Conservation (phyloP, 2,888 invertebrate genomes). For the Trichogramma dendrolimi region DNA sequence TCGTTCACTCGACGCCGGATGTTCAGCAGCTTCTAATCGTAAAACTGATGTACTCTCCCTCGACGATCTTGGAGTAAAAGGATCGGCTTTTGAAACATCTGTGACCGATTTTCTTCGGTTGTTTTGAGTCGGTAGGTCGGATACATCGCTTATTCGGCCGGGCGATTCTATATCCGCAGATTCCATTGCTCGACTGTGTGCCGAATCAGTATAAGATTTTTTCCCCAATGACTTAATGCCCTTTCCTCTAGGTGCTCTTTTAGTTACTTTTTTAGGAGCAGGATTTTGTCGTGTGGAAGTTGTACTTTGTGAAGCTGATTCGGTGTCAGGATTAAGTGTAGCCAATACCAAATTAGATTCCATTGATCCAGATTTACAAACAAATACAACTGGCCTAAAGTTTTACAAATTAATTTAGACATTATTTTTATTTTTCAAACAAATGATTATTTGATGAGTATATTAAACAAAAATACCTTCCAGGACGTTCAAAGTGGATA, state of each 20-base stretch:
- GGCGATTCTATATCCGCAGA: conserved; percentile 11
- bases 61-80: not conserved
- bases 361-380: conserved; percentile 70
- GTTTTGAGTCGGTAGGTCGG: conserved; percentile 5
- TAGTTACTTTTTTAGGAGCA: conserved; percentile 20
- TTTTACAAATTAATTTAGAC: conserved; percentile 7
- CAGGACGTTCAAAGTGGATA: conserved; percentile 72
- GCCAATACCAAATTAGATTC: conserved; percentile 79
- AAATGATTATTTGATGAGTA: conserved; percentile 12
- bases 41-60: not conserved
- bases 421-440: not conserved
- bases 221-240: conserved; percentile 22
- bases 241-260: conserved; percentile 35
- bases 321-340: conserved; percentile 62
- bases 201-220: conserved; percentile 12
- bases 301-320: conserved; percentile 47
- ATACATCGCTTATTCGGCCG: conserved; percentile 19
- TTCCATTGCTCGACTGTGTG: conserved; percentile 8
- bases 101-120: conserved; percentile 1
- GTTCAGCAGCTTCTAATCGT: not conserved
- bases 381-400: conserved; percentile 68
- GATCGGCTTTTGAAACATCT: no score
- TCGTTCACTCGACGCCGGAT: not conserved
- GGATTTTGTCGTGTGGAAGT: conserved; percentile 27
- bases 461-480: conserved; percentile 56